A percentile compares a stretch with the other conserved stretches of the same genome.
phyloP scores from a whole-genome alignment of 35 echinoderm and acorn worm genomes.

The Diadema setosum region DNA sequence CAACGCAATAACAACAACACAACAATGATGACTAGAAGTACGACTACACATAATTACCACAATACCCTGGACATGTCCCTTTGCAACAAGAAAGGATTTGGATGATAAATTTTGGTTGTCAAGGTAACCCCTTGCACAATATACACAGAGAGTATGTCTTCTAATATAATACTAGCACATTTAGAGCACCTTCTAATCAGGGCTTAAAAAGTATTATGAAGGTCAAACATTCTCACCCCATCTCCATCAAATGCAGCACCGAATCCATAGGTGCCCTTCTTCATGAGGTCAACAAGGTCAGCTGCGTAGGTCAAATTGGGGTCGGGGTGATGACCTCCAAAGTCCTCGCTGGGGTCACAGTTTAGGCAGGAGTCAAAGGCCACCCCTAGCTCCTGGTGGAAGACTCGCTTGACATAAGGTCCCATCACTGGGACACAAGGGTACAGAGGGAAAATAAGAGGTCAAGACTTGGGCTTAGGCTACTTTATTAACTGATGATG shows the following conservation, averaged over 20 bases:
- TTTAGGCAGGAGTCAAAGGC: constrained; percentile 78
- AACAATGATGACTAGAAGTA: no score
- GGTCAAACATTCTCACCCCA: constrained; percentile 80
- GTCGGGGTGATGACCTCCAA: constrained; percentile 98
- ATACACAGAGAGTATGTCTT: no score
- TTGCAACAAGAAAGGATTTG: no score
- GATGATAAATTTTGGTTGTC: no score
- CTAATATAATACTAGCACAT: no score
- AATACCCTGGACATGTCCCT: no score
- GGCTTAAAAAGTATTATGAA: no score
- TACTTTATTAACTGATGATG: background rate
- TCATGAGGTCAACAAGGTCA: constrained; percentile 82
- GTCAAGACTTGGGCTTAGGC: background rate
- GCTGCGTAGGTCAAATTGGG: constrained; percentile 96
- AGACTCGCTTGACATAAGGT: constrained; percentile 80
- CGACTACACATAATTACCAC: no score
- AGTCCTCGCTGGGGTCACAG: constrained; percentile 95
- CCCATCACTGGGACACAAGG: constrained; percentile 71
- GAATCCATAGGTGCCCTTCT: constrained; percentile 89
- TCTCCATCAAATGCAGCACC: constrained; percentile 99
- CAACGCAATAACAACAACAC: background rate
- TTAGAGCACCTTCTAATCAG: no score
- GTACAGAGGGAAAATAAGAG: background rate
- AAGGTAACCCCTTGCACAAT: no score
- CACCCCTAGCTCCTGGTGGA: constrained; percentile 69